Evolutionary conservation across 2,888 invertebrate genomes (phyloP).

Genomic region (Chironomus tentans): DNA sequence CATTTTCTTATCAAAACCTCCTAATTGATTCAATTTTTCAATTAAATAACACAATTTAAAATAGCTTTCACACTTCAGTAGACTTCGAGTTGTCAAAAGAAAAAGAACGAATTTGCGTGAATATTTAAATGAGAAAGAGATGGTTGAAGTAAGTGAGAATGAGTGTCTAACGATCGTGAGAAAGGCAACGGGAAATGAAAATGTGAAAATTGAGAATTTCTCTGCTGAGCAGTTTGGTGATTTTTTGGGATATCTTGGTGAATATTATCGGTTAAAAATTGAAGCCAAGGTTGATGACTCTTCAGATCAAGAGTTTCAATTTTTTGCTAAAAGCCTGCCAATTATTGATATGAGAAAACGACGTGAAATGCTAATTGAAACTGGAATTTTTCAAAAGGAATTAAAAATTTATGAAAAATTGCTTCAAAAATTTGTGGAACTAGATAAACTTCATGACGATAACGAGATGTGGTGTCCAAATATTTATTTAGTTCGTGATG

Average conservation of each 20-base stretch:
- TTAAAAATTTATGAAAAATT: conserved; percentile 1
- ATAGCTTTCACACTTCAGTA: too few relatives aligned
- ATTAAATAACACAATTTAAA: too few relatives aligned
- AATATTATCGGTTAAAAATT: conserved; percentile 20
- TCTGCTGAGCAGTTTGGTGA: neutral
- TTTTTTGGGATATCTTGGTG: conserved; percentile 18
- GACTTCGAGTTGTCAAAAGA: too few relatives aligned
- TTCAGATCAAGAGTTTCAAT: neutral
- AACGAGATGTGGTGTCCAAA: conserved; percentile 9
- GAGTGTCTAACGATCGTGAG: too few relatives aligned
- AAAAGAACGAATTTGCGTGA: too few relatives aligned
- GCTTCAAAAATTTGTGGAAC: neutral
- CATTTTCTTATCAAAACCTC: too few relatives aligned
- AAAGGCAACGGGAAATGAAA: too few relatives aligned
- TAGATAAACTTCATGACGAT: neutral
- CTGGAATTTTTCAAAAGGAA: conserved; percentile 21
- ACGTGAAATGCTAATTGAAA: neutral
- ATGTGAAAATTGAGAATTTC: neutral
- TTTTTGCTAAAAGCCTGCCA: conserved; percentile 18
- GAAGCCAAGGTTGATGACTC: neutral
- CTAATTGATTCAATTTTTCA: too few relatives aligned
- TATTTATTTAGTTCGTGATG: conserved; percentile 4
- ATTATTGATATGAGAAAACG: neutral
- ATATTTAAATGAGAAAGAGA: too few relatives aligned
- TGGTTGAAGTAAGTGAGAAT: too few relatives aligned